Evolutionary conservation across 2,113 vertebrate species (phyloP).

Genomic region (Cervus canadensis): DNA sequence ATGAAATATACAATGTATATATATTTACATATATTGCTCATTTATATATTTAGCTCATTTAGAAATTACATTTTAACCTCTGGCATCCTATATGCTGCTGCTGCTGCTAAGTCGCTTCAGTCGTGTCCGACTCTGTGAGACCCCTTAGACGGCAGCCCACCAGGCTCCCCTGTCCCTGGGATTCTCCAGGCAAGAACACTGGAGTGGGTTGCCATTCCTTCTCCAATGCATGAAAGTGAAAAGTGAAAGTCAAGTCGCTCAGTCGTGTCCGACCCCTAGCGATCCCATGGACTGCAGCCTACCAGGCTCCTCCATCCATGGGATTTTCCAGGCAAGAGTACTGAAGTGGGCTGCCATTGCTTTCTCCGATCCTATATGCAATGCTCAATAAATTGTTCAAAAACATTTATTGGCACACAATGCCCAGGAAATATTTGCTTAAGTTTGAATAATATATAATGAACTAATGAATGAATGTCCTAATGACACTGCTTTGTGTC

Average conservation of each 20-base stretch:
- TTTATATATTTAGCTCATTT: neutral
- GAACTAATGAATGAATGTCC: neutral
- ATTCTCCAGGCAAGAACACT: neutral
- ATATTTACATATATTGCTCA: neutral
- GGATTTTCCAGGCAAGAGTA: neutral
- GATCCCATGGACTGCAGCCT: neutral
- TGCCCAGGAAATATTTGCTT: neutral
- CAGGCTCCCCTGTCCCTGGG: rapidly evolving
- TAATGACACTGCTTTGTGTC: neutral
- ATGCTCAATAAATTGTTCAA: neutral
- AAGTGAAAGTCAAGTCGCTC: neutral
- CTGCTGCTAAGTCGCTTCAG: neutral
- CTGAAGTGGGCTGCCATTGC: neutral
- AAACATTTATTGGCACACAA: neutral
- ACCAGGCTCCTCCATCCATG: neutral
- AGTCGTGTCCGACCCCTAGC: neutral
- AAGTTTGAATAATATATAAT: neutral
- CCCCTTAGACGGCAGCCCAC: neutral
- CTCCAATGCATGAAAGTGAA: neutral
- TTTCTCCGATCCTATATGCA: neutral
- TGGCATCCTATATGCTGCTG: neutral
- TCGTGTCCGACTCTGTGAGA: rapidly evolving
- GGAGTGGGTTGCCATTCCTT: neutral
- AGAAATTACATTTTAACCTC: neutral
- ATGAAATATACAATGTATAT: neutral